These are phyloP conservation scores for Hirtodrosophila cameraria DNA, from an alignment of 2,888 invertebrate genomes.

Conservation along the genomic window DNA sequence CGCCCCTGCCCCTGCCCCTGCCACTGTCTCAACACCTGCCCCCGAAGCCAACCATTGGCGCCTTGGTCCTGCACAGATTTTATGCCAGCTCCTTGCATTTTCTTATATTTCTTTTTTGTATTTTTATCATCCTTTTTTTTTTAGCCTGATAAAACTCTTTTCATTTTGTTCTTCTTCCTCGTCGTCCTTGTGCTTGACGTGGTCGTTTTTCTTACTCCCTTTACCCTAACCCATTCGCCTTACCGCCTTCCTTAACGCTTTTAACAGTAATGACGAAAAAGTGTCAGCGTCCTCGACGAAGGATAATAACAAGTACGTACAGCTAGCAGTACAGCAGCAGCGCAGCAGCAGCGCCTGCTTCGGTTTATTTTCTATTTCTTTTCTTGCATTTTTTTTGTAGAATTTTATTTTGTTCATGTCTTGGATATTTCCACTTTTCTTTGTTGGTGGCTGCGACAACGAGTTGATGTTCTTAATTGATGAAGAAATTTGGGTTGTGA, in stretches of 20 bases:
- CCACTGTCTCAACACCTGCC: neutral
- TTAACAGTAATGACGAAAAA: conserved; percentile 82
- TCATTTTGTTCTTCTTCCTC: conserved; percentile 53
- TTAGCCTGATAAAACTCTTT: conserved; percentile 72
- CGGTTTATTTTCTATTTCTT: conserved; percentile 13
- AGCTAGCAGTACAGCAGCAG: conserved; percentile 56
- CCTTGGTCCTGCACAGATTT: conserved; percentile 64
- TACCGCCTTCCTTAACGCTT: conserved; percentile 64
- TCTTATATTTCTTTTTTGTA: conserved; percentile 23
- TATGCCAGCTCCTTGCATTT: conserved; percentile 69
- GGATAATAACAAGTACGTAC: conserved; percentile 81
- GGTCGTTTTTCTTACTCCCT: conserved; percentile 22
- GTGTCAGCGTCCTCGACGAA: conserved; percentile 81
- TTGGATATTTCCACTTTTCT: conserved; percentile 39
- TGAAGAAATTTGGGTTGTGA: conserved; percentile 77
- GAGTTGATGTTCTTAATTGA: conserved; percentile 80
- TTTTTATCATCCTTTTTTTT: conserved; percentile 25
- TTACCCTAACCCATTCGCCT: conserved; percentile 11
- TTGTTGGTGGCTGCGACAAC: conserved; percentile 55
- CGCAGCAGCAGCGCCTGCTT: conserved; percentile 13
- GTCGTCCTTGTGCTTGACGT: conserved; percentile 39
- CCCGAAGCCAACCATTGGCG: conserved; percentile 40
- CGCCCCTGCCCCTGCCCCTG: neutral
- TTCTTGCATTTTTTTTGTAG: conserved; percentile 4
- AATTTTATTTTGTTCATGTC: conserved; percentile 36